Conservation (phyloP, 2,888 invertebrate species). For the Nezara viridula region DNA sequence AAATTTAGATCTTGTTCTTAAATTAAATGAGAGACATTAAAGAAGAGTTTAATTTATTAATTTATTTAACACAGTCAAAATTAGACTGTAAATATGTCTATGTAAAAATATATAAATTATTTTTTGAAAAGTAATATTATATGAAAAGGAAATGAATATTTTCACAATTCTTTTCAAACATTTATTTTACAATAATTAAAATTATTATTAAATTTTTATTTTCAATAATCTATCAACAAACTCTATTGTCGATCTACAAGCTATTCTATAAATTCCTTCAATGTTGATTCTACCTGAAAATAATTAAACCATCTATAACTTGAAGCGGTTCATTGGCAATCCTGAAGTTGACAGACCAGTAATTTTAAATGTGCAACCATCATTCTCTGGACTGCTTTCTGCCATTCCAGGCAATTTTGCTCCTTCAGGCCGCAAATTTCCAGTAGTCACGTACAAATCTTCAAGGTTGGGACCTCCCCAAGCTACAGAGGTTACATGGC, state of each 20-base stretch:
- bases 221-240: background rate
- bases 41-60: too few relatives aligned
- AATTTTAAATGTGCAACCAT: conserved; percentile 59
- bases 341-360: conserved; percentile 61
- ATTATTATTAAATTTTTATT: background rate
- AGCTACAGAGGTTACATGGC: conserved; percentile 72
- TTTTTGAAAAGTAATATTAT: background rate
- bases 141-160: background rate
- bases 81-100: too few relatives aligned
- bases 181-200: background rate
- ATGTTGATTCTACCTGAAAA: background rate
- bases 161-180: background rate
- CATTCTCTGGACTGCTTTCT: conserved; percentile 23
- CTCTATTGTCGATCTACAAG: background rate
- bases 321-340: conserved; percentile 55
- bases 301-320: background rate
- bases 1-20: too few relatives aligned
- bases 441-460: conserved; percentile 78
- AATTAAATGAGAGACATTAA: too few relatives aligned
- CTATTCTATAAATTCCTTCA: background rate
- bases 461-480: conserved; percentile 79
- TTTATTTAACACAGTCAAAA: too few relatives aligned
- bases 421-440: conserved; percentile 36
- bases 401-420: background rate
- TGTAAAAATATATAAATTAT: background rate